Base-by-base conservation (phyloP, 2,888 invertebrate species). In the Camptogramma bilineatum region DNA sequence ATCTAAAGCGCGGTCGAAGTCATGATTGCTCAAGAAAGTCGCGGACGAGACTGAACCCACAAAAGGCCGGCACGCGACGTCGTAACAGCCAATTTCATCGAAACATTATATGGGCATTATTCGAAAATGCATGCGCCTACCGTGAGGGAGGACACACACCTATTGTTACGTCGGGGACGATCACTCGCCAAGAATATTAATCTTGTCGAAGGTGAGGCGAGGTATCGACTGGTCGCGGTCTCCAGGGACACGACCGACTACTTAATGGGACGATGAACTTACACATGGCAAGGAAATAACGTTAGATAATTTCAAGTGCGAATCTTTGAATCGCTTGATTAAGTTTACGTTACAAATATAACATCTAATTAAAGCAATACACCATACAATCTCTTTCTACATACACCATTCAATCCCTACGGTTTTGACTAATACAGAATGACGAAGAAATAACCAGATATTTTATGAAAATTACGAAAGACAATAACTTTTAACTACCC, bases 21-120 rank as follows among this genome's bases (percentile, higher is more conserved):
- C 69, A 69, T 72, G 73, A 75, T 78, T 77, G 70, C 81, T 76
- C 81, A 82, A 84, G 87, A 87, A 87, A 88, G 90, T 74, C 86
- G 78, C 78, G 79, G 80, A 76, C 82, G 81, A 84, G 81, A 91
- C 91, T 90, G 84, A 82, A 83, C 79, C 56, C 80, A 71, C 72
- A 71, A 77, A 78, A 85, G 85, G 82, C 79, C 75, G 75, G 73
- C 87, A 83, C 85, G 87, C 83, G 80, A 85, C 83, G 80, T 85
- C 78, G 82, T 79, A 83, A 80, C 77, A 86, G 85, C 81, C 90
- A 86, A 90, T 91, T 87, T 88, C 85, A 90, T 90, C 86, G 86
- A 80, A 89, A 86, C 90, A 88, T 90, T 88, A 88, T 91, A 93
- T 90, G 91, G 92, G 87, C 85, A 90, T 92, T 93, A 91, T 90